Conservation (phyloP, 2,797 vertebrate genomes). For the Ctenochaetus hawaiiensis region DNA sequence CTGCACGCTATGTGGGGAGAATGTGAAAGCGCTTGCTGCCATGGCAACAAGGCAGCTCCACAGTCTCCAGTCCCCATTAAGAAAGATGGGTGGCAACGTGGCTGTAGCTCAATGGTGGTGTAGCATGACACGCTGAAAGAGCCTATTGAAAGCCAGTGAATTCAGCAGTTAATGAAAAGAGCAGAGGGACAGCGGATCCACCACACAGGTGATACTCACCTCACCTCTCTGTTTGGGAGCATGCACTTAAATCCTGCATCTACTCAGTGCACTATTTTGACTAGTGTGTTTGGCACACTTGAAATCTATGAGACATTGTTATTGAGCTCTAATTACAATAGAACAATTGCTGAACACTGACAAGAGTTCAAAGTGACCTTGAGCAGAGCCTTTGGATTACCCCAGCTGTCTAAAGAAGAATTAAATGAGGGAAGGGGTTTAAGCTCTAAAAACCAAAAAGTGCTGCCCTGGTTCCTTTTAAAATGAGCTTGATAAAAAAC, state of each 20-base stretch:
- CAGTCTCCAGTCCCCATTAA: conserved; percentile 83
- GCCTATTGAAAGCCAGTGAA: conserved; percentile 79
- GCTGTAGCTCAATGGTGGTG: conserved; percentile 78
- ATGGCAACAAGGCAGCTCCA: conserved; percentile 87
- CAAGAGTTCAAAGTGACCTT: conserved; percentile 51
- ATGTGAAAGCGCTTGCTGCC: conserved; percentile 85
- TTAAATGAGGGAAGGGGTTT: background rate
- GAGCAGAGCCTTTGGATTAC: conserved; percentile 33
- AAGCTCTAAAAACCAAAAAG: background rate
- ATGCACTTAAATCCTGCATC: conserved; percentile 20
- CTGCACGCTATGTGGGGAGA: conserved; percentile 83
- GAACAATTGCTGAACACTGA: conserved; percentile 9
- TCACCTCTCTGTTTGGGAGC: conserved; percentile 42
- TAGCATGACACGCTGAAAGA: conserved; percentile 80
- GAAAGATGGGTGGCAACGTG: conserved; percentile 81
- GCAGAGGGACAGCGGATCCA: conserved; percentile 60
- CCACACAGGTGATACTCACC: conserved; percentile 63
- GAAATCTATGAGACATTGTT: conserved; percentile 3
- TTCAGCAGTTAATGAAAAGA: conserved; percentile 76
- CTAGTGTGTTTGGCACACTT: background rate
- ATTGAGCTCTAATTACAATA: conserved; percentile 19
- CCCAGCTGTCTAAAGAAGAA: conserved; percentile 25
- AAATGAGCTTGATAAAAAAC: background rate
- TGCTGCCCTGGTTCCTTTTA: background rate
- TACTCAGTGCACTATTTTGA: conserved; percentile 24